phyloP scores from a whole-genome alignment of 2,797 vertebrate genomes.

The Bryconaethiops microstoma region DNA sequence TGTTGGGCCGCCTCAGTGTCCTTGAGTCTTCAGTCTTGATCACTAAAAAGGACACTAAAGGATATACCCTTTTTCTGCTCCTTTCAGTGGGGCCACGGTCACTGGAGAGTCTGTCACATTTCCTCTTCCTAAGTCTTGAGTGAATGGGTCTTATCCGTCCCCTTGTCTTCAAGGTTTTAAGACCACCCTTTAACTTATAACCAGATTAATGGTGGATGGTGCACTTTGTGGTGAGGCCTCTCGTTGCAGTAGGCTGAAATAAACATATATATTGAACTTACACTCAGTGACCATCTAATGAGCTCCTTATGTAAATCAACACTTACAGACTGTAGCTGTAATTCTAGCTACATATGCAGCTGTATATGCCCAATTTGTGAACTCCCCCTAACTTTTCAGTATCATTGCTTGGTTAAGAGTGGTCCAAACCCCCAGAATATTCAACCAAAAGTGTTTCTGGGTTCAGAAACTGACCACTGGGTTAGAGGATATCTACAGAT shows the following conservation, averaged over 20 bases:
- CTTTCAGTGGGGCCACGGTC: constrained; percentile 15
- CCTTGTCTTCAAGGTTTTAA: background rate
- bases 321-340: too few relatives aligned
- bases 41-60: constrained; percentile 26
- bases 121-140: background rate
- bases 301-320: too few relatives aligned
- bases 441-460: background rate
- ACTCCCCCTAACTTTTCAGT: too few relatives aligned
- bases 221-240: background rate
- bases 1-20: constrained; percentile 30
- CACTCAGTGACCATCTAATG: too few relatives aligned
- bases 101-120: background rate
- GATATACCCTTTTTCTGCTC: constrained; percentile 2
- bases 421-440: background rate
- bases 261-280: background rate
- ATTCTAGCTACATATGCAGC: too few relatives aligned
- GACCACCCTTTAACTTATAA: background rate
- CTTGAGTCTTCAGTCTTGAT: constrained; percentile 40
- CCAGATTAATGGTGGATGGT: background rate
- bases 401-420: background rate
- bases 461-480: background rate
- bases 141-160: background rate
- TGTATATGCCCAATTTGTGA: too few relatives aligned
- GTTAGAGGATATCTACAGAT: background rate
- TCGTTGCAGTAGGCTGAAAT: background rate